Conservation (phyloP, 2,888 invertebrate species). For the Alloplasta piceator region DNA sequence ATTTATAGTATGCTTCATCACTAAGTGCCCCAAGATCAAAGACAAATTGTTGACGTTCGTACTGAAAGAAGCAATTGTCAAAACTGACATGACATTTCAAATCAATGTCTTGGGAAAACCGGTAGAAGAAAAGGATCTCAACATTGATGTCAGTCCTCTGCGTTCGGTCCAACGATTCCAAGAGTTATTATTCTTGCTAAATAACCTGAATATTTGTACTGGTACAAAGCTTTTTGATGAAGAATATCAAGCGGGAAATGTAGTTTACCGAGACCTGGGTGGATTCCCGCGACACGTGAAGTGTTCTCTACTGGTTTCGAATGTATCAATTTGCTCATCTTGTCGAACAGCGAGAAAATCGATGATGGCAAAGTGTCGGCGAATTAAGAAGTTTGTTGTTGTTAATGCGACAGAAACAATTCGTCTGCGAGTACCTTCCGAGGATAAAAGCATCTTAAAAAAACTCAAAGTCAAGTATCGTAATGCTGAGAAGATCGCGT, state of each 20-base stretch:
- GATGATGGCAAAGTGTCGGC: conserved; percentile 28
- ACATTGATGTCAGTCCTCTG: conserved; percentile 1
- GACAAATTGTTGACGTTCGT: conserved; percentile 22
- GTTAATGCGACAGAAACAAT: conserved; percentile 8
- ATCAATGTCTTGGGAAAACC: conserved; percentile 30
- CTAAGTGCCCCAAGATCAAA: conserved; percentile 23
- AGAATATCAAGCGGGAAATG: conserved; percentile 21
- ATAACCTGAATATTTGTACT: conserved; percentile 12
- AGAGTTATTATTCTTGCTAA: conserved; percentile 19
- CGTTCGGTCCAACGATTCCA: conserved; percentile 23
- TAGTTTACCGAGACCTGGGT: conserved; percentile 31
- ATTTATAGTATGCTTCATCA: conserved; percentile 13
- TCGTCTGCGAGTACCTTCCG: conserved; percentile 25
- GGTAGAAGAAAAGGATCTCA: conserved; percentile 9
- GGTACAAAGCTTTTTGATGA: conserved; percentile 30
- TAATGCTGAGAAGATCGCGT: conserved; percentile 19
- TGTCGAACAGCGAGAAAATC: conserved; percentile 47
- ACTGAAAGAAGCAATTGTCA: conserved; percentile 31
- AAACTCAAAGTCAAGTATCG: conserved; percentile 1
- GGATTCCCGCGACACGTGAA: conserved; percentile 28
- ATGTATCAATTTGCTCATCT: conserved; percentile 27
- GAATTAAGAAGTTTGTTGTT: conserved; percentile 25
- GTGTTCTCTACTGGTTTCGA: conserved; percentile 33
- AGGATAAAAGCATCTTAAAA: conserved; percentile 18
- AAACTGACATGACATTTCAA: conserved; percentile 31